Base-by-base conservation (phyloP, 2,113 vertebrate genomes). In the Herpetotheres cachinnans region DNA sequence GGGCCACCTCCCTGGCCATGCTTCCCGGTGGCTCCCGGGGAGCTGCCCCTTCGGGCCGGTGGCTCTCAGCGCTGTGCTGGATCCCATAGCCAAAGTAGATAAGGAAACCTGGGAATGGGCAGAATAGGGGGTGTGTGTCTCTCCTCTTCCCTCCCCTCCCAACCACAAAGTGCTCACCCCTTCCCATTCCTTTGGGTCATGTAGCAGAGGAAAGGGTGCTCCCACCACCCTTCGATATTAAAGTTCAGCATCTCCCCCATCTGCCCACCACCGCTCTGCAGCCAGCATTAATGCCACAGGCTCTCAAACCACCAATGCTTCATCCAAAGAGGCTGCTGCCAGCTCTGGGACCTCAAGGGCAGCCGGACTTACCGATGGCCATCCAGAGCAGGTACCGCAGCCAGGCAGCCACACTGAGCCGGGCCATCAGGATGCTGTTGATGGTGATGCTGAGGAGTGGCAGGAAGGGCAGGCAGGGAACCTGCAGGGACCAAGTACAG, bases 71-170 rank as follows among this genome's bases (percentile, higher is more conserved):
- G 1, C 99, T 99, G 97, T 98, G 89, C 44, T 90, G 55, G 55
- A 99, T 94, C 15, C 99, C 99, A 0, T 99, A 99, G 69, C 94
- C 88, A 95, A 99, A 99, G 86, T 99, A 99, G 93, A 99, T 98
- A 46, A 98, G 11, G 40, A 99, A 91, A 26, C 99, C 99, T 99
- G 92, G 32, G 70, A 92, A 81, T 4, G 58, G 20, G 71, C 20
- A 92, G 40, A 72, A 79, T 0, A 59, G 25, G 19, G 14, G 4
- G 13, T 18, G 14, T 2, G 7, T 30, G 7, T 5, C 29, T 25
- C 36, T n/a, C 44, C 46, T 38, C 38, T 50, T 47, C 26, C 44
- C 25, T 84, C 16, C 17, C 55, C 30, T 85, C 61, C 89, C 58
- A 47, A 2, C 16, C 32, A 73, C 20, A 47, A 32, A 22, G 34